Conservation (phyloP, 2,888 invertebrate genomes). For the Hololepta plana region DNA sequence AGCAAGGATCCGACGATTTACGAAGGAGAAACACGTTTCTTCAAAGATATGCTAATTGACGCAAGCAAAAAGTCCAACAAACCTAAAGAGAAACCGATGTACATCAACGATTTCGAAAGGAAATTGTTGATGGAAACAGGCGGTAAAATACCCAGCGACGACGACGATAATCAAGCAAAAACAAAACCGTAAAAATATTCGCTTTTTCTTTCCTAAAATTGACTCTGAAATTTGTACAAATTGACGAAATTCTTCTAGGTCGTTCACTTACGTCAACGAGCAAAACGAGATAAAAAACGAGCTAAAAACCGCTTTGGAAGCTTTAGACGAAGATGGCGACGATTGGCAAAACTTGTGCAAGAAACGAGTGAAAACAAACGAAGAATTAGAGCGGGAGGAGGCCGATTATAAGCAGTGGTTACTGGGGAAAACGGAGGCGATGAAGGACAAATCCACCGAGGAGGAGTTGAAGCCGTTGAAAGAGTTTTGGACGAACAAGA, state of each 20-base stretch:
- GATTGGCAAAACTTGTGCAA: conserved; percentile 36
- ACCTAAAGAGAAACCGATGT: conserved; percentile 37
- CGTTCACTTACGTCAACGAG: conserved; percentile 45
- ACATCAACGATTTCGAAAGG: conserved; percentile 62
- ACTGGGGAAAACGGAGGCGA: conserved; percentile 46
- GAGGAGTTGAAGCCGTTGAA: conserved; percentile 55
- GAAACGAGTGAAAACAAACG: conserved; percentile 33
- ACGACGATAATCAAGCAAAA: conserved; percentile 13
- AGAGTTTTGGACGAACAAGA: conserved; percentile 70
- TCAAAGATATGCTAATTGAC: conserved; percentile 21
- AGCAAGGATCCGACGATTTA: conserved; percentile 82
- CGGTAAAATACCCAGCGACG: conserved; percentile 32
- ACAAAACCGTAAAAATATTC: conserved; percentile 5
- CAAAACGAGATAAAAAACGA: conserved; percentile 45
- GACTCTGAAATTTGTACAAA: not conserved
- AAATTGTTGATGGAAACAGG: conserved; percentile 51
- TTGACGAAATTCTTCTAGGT: conserved; percentile 13
- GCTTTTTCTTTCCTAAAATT: not conserved
- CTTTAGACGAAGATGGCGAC: conserved; percentile 29
- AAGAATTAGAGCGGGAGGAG: conserved; percentile 32
- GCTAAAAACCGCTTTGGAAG: conserved; percentile 34
- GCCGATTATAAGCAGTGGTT: conserved; percentile 63
- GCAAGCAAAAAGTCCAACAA: conserved; percentile 12
- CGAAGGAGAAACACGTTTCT: conserved; percentile 54
- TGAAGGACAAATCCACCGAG: conserved; percentile 39